Percentiles rank a stretch among this genome's conserved stretches.
These are phyloP conservation scores for Rhagonycha lutea DNA, from an alignment of 2,888 invertebrate genomes.

Conservation along the genomic window DNA sequence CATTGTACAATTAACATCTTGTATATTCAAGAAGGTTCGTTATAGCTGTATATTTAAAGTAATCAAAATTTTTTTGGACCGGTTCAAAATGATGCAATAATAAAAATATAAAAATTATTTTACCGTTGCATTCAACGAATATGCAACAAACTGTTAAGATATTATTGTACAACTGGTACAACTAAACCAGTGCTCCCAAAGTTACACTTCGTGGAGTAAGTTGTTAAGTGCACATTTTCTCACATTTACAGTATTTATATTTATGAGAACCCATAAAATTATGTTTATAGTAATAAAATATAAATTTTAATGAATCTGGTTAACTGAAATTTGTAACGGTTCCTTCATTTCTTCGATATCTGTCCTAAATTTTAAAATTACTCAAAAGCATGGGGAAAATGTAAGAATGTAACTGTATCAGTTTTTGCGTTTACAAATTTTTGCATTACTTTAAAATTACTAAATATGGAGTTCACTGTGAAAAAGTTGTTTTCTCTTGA, in stretches of 20 bases:
- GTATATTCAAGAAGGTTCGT: not conserved
- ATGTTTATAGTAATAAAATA: not conserved
- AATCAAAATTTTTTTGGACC: not conserved
- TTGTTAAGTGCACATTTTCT: constrained; percentile 2
- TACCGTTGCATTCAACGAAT: not conserved
- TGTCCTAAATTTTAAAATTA: not conserved
- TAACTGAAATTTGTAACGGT: not conserved
- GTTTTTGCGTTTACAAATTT: not conserved
- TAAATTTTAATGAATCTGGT: not conserved
- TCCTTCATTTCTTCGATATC: no score
- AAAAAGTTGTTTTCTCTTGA: not conserved
- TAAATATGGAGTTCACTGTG: no score
- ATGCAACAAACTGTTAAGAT: constrained; percentile 6
- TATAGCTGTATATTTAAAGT: not conserved
- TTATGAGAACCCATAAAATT: not conserved
- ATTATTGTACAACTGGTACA: not conserved
- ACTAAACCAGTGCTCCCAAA: constrained; percentile 2
- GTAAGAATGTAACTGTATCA: not conserved
- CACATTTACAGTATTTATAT: not conserved
- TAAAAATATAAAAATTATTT: constrained; percentile 1
- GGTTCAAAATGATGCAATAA: not conserved
- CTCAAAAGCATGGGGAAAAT: not conserved
- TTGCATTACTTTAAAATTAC: not conserved
- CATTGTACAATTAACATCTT: not conserved
- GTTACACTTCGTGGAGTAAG: constrained; percentile 8